These are phyloP conservation scores for Heterodera carotae DNA, from an alignment of 1,140 invertebrate genomes.

Conservation along the genomic window DNA sequence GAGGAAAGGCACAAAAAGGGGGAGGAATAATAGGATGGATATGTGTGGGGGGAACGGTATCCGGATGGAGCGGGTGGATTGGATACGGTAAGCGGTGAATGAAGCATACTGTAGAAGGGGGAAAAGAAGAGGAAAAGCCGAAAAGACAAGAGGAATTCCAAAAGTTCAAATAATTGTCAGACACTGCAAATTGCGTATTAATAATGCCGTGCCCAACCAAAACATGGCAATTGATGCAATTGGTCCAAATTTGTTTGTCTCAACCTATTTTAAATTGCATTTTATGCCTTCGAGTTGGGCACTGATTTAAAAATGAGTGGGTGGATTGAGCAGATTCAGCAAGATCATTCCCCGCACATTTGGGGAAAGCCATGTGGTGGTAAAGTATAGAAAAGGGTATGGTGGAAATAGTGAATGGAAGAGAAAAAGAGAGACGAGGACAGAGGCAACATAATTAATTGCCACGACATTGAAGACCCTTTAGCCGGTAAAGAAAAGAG, in stretches of 20 bases:
- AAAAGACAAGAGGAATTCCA: neutral
- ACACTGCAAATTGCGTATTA: neutral
- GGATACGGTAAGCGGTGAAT: neutral
- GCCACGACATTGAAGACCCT: no score
- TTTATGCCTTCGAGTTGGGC: no score
- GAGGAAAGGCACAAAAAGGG: neutral
- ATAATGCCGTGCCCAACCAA: neutral
- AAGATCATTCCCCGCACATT: slow-evolving; percentile 2
- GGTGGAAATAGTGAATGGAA: neutral
- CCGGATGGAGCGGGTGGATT: neutral
- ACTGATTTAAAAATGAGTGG: neutral
- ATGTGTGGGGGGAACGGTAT: neutral
- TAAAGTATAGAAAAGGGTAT: neutral
- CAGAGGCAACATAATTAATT: no score
- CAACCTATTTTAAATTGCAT: no score
- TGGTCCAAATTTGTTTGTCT: no score
- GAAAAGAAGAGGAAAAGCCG: no score
- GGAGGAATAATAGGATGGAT: neutral
- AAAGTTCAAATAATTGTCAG: neutral
- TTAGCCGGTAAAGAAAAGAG: no score
- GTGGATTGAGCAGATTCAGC: neutral
- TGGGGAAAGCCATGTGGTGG: neutral
- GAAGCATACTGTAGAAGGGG: neutral
- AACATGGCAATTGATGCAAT: no score
- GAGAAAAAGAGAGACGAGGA: no score